These are phyloP conservation scores for Coleophora deauratella DNA, from an alignment of 2,888 invertebrate genomes.

Conservation along the genomic window DNA sequence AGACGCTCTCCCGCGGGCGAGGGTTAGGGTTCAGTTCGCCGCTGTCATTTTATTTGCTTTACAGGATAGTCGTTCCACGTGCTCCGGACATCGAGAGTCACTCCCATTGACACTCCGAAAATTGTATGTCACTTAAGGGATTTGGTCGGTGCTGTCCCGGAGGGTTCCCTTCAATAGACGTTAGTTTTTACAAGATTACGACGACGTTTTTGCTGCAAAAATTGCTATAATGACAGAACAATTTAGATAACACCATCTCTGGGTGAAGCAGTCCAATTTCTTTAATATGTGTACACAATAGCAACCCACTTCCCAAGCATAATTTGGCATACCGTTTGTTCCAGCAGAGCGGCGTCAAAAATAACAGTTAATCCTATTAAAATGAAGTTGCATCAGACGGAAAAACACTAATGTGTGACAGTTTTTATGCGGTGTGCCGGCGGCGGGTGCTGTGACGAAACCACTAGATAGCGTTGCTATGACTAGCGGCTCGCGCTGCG, in stretches of 20 bases:
- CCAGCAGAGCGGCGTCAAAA: conserved; percentile 42
- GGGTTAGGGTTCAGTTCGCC: conserved; percentile 64
- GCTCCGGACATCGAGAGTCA: conserved; percentile 47
- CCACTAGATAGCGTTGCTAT: conserved; percentile 7
- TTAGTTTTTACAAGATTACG: too few relatives aligned
- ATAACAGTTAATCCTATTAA: conserved; percentile 54
- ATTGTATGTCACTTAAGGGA: not conserved
- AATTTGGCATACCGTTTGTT: conserved; percentile 68
- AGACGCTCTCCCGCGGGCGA: conserved; percentile 60
- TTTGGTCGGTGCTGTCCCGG: too few relatives aligned
- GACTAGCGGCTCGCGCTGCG: conserved; percentile 11
- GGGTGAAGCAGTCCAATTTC: conserved; percentile 18
- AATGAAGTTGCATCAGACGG: conserved; percentile 40
- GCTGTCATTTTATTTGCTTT: conserved; percentile 67
- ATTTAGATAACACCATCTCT: too few relatives aligned
- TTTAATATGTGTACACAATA: conserved; percentile 46
- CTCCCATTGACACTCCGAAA: conserved; percentile 23
- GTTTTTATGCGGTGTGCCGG: conserved; percentile 21
- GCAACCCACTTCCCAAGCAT: conserved; percentile 61
- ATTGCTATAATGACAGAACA: too few relatives aligned
- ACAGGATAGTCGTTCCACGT: conserved; percentile 44
- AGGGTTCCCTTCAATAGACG: too few relatives aligned
- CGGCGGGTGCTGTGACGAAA: too few relatives aligned
- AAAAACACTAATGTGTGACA: conserved; percentile 33
- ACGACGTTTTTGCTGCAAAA: too few relatives aligned